Evolutionary conservation across 64 coral and sea anemone genomes (phyloP).

Genomic region (Dendronephthya gigantea): DNA sequence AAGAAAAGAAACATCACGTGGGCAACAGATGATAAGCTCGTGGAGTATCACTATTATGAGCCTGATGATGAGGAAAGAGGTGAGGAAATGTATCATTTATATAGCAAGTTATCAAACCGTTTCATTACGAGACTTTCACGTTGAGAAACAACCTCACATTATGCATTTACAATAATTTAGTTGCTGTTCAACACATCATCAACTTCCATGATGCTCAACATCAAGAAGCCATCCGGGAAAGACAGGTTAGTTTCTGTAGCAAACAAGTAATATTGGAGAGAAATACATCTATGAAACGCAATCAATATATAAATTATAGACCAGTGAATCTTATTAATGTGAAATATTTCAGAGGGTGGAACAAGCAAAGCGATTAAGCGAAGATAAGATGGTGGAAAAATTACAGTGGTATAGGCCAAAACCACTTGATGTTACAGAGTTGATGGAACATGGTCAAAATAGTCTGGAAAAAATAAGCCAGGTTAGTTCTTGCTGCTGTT

Average conservation of each 20-base stretch:
- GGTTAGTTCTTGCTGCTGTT: neutral
- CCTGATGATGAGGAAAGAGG: constrained; percentile 1
- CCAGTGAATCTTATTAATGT: neutral
- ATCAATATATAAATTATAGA: too few species aligned
- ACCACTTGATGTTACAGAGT: neutral
- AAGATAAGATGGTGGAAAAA: constrained; percentile 13
- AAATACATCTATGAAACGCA: too few species aligned
- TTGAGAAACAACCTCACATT: too few species aligned
- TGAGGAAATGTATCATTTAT: too few species aligned
- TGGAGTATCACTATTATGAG: constrained; percentile 9
- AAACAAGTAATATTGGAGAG: too few species aligned
- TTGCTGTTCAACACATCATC: neutral
- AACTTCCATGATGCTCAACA: constrained; percentile 11
- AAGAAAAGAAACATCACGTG: neutral
- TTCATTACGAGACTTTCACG: neutral
- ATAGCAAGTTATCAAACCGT: too few species aligned
- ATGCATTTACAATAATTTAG: neutral
- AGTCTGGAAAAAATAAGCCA: neutral
- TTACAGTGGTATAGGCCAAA: neutral
- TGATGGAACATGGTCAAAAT: constrained; percentile 12
- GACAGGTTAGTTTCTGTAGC: neutral
- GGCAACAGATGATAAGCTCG: neutral
- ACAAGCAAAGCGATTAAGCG: constrained; percentile 16
- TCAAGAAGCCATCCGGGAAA: neutral
- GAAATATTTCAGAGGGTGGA: neutral